A percentile compares a stretch with the other conserved stretches of the same genome.
Conservation (phyloP, 1,140 invertebrate genomes). For the Pogonognathellus flavescens region DNA sequence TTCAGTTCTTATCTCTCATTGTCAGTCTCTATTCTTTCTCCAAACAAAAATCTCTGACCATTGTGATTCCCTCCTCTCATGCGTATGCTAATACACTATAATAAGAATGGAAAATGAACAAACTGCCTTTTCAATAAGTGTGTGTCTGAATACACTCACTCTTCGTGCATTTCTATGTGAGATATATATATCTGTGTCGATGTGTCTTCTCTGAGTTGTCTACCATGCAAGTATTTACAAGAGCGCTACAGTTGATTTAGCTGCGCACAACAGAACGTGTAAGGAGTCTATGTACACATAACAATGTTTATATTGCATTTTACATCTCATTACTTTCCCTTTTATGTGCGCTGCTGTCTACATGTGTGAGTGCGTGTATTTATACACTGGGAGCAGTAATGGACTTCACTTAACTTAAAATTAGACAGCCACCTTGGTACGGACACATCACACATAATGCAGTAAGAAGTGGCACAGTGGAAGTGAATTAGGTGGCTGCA, state of each 20-base stretch:
- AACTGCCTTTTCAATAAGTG: too few relatives aligned
- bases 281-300: background rate
- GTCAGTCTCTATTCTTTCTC: background rate
- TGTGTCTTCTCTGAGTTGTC: background rate
- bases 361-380: background rate
- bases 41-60: background rate
- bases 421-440: too few relatives aligned
- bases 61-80: background rate
- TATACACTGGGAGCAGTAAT: too few relatives aligned
- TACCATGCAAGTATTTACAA: background rate
- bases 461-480: background rate
- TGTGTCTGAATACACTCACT: too few relatives aligned
- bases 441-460: background rate
- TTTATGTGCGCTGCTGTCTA: background rate
- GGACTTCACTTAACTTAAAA: too few relatives aligned
- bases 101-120: too few relatives aligned
- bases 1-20: too few relatives aligned
- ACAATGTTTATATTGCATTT: background rate
- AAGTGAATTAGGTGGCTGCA: background rate
- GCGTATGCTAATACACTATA: background rate
- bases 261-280: background rate
- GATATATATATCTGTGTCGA: too few relatives aligned
- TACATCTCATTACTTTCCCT: background rate
- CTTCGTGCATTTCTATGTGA: too few relatives aligned
- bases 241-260: background rate